Base-by-base conservation (phyloP, 92 coral and sea anemone genomes). In the Heliopora coerulea region DNA sequence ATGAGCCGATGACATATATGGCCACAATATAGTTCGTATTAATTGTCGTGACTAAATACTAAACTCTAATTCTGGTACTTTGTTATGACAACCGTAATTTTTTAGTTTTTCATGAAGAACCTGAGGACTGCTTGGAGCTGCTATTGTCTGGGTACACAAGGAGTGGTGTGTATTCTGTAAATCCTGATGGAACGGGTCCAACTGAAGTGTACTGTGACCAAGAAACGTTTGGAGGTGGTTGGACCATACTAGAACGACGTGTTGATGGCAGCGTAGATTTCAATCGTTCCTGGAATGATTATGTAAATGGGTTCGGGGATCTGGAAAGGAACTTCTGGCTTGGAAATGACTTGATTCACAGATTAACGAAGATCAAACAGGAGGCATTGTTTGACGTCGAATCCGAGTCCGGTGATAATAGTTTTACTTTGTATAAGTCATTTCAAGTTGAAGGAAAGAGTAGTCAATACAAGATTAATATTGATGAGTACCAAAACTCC, bases 171-270 rank as follows among this genome's bases (percentile, higher is more conserved):
- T 86, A 89, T 70, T 44, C 85, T 3, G 78, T 89, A 58, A 69
- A 79, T 23, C 96, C 96, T 14, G 91, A 86, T 60, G 70, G 75
- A 7, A 49, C 56, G 28, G 87, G 80, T 23, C 65, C 85, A 0
- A 80, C 84, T 40, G 32, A 81, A 23, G 96, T 86, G 14, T 89
- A 77, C 75, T 89, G 96, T 28, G 96, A 89, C 67, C 79, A 83
- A 68, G 82, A 83, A 59, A 86, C 85, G 15, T 78, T 75, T 28
- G 67, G 75, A 11, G 96, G 96, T 2, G 96, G 96, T 0, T 89
- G 96, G 96, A 81, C 89, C 20, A 80, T 89, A 69, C 78, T 89
- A 46, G 86, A 83, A 59, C 70, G 96, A 28, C 80, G 96, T 17
- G 24, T 54, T 19, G 83, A 89, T 52, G 86, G 69, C 3, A 37